Conservation (phyloP, 2,113 vertebrate genomes). For the Sylvietta virens region DNA sequence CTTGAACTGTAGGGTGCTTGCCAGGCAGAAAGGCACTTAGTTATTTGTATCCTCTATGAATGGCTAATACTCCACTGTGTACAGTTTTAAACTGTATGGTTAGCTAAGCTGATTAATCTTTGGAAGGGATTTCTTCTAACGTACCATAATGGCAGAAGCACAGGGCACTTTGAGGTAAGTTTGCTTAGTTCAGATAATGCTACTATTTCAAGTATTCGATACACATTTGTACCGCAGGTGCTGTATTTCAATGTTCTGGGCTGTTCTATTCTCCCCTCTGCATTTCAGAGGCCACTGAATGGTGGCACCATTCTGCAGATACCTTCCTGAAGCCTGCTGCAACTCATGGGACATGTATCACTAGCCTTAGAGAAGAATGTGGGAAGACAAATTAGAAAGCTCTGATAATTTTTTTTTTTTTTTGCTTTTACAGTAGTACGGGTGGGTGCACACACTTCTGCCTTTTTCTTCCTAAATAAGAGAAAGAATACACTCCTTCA, state of each 20-base stretch:
- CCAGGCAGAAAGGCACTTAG: neutral
- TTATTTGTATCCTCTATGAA: neutral
- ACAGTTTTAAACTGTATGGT: neutral
- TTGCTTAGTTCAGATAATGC: neutral
- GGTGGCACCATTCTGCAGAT: neutral
- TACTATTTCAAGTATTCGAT: neutral
- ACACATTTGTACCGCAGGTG: neutral
- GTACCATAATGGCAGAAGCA: neutral
- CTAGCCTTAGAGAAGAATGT: neutral
- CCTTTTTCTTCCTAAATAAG: neutral
- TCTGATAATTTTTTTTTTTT: neutral
- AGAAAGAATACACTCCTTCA: neutral
- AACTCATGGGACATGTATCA: rapidly evolving
- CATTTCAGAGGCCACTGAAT: neutral
- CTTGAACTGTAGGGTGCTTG: neutral
- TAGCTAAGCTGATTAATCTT: conserved; percentile 3
- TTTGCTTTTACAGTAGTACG: neutral
- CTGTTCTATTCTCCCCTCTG: neutral
- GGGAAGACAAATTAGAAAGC: neutral
- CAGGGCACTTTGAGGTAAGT: neutral
- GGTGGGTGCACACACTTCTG: neutral
- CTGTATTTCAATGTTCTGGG: neutral
- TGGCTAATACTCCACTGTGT: neutral
- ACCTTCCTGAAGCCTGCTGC: neutral
- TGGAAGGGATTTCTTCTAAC: neutral